Percentiles rank a stretch among this genome's conserved stretches.
Conservation (phyloP, 2,797 vertebrate species). For the Phylloscopus collybita region DNA sequence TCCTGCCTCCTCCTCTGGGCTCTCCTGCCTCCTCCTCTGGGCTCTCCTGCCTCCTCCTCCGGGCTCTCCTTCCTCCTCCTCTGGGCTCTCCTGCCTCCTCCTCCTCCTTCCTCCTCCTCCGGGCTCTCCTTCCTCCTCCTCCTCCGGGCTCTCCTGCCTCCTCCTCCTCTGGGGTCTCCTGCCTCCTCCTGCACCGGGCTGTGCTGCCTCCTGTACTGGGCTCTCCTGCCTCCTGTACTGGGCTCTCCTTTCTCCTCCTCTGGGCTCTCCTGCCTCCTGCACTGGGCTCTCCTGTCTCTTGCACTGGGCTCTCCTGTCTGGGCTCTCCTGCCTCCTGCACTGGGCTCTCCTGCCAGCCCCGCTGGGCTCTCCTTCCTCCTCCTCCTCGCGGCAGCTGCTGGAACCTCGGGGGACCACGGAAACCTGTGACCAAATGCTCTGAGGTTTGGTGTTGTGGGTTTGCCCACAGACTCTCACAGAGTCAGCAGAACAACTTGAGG, state of each 20-base stretch:
- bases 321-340: too few relatives aligned
- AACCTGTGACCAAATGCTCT: accelerated
- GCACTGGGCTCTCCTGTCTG: too few relatives aligned
- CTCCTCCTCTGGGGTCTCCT: neutral
- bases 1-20: too few relatives aligned
- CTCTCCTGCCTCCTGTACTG: too few relatives aligned
- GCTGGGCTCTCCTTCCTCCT: too few relatives aligned
- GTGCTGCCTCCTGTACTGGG: too few relatives aligned
- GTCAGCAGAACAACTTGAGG: neutral
- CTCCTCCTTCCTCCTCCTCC: accelerated
- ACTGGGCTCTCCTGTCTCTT: too few relatives aligned
- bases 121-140: neutral
- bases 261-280: neutral
- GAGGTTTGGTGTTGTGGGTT: accelerated
- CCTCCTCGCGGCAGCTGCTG: neutral
- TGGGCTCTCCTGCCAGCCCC: neutral
- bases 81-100: neutral
- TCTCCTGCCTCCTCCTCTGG: neutral
- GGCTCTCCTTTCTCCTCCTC: too few relatives aligned
- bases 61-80: too few relatives aligned
- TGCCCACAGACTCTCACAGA: neutral
- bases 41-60: too few relatives aligned
- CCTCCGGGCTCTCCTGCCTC: too few relatives aligned
- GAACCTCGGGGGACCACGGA: accelerated
- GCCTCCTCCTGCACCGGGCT: too few relatives aligned